Conservation (phyloP, 2,888 invertebrate genomes). For the Cosmorhoe ocellata region DNA sequence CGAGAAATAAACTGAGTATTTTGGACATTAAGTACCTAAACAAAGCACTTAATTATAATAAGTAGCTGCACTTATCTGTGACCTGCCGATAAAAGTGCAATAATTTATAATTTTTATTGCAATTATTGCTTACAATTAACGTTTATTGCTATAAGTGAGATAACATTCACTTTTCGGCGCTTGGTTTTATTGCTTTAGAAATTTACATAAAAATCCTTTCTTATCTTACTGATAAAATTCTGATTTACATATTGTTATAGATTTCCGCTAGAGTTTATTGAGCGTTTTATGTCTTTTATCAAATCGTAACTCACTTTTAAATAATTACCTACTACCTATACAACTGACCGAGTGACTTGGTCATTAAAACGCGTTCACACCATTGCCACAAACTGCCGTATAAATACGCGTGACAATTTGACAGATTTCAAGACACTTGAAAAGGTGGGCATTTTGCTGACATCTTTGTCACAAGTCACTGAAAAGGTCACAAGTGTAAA, state of each 20-base stretch:
- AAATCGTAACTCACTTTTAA: not conserved
- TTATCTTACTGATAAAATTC: slow-evolving; percentile 6
- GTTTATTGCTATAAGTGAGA: slow-evolving; percentile 43
- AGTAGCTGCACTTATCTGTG: slow-evolving; percentile 31
- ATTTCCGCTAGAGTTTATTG: slow-evolving; percentile 3
- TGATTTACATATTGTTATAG: slow-evolving; percentile 10
- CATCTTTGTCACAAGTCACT: no score
- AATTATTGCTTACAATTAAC: slow-evolving; percentile 69
- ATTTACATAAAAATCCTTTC: slow-evolving; percentile 7
- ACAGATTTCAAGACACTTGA: no score
- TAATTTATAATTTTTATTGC: slow-evolving; percentile 78
- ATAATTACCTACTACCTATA: no score
- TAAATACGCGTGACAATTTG: no score
- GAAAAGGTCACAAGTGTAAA: no score
- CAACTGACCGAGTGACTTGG: no score
- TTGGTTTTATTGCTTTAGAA: slow-evolving; percentile 14
- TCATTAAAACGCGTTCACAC: no score
- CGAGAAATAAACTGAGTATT: no score
- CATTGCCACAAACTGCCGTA: no score
- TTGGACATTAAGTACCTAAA: no score
- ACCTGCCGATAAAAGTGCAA: slow-evolving; percentile 62
- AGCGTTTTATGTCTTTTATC: slow-evolving; percentile 1
- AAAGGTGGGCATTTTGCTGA: no score
- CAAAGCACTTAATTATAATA: no score
- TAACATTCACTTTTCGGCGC: slow-evolving; percentile 7